Evolutionary conservation across 2,113 vertebrate genomes (phyloP), one percentile per base, ranked within the genome.

Genomic region (Ciconia stormi): DNA sequence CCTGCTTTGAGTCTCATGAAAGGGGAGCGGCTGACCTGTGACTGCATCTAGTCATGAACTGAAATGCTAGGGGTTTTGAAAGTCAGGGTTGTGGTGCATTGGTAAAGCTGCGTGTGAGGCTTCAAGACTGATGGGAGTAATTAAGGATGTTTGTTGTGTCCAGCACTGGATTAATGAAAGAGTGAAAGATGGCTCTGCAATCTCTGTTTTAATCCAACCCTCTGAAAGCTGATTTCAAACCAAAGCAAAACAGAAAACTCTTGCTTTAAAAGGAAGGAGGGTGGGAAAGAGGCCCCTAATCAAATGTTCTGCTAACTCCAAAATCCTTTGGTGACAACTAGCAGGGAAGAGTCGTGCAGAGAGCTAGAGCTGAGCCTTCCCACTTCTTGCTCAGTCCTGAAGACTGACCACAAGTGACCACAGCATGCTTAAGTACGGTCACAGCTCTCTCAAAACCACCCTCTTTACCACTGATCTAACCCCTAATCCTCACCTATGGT

Each of bases 91-190:
- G 67, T 46, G 56, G 44, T 53, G 34, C 29, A 26, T n/a, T 73
- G 70, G 85, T 58, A 58, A 94, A 86, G 67, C 59, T 71, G 42
- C 2, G 1, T 66, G 52, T 86, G 63, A 95, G 42, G 27, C 62
- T 76, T 76, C 66, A 69, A 34, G 82, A 49, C 23, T 73, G 42
- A 86, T 34, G 71, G 25, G 21, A 88, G 25, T 69, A 91, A 93
- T 87, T 95, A 86, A 72, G 40, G 53, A 62, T 90, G 66, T 93
- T 86, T 96, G 26, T 73, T 83, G 58, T 77, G 67, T 82, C 58
- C 38, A 73, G 66, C 17, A 34, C 30, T 61, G 58, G 44, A 79
- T 53, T 72, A 91, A 76, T 18, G 53, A 84, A 91, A 30, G 72
- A 66, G 12, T 44, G 53, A 58, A 89, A 70, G 36, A 93, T 32